These are phyloP conservation scores for Antennarius maculatus DNA, from an alignment of 2,797 vertebrate species.

Conservation along the genomic window DNA sequence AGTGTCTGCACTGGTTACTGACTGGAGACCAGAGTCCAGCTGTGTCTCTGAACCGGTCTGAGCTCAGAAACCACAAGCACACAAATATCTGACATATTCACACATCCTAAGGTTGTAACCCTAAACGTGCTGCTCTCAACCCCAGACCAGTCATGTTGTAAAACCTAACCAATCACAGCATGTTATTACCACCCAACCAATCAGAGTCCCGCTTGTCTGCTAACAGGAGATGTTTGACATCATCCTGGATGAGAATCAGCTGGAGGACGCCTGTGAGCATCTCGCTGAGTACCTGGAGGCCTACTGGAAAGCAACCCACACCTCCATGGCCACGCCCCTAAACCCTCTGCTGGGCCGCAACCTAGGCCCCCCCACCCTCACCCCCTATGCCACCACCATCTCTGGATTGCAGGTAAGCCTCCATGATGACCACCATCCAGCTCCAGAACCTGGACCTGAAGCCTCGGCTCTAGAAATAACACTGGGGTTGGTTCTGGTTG, in stretches of 20 bases:
- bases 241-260: slow-evolving; percentile 97
- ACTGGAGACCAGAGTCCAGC: too few relatives aligned
- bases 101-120: too few relatives aligned
- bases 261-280: slow-evolving; percentile 97
- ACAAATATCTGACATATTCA: too few relatives aligned
- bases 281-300: slow-evolving; percentile 96
- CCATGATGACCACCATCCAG: not conserved
- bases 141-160: too few relatives aligned
- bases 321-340: slow-evolving; percentile 89
- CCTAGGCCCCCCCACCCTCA: slow-evolving; percentile 89
- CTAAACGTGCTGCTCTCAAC: too few relatives aligned
- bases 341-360: slow-evolving; percentile 92
- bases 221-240: slow-evolving; percentile 98
- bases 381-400: slow-evolving; percentile 93
- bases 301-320: slow-evolving; percentile 95
- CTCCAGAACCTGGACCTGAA: too few relatives aligned
- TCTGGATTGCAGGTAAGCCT: slow-evolving; percentile 81
- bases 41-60: too few relatives aligned
- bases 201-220: not conserved
- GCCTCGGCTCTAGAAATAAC: not conserved
- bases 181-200: too few relatives aligned
- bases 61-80: too few relatives aligned
- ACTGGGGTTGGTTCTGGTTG: too few relatives aligned
- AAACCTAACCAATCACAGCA: too few relatives aligned
- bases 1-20: slow-evolving; percentile 63